Base-by-base conservation (phyloP, 2,888 invertebrate species). In the Idaea biselata region DNA sequence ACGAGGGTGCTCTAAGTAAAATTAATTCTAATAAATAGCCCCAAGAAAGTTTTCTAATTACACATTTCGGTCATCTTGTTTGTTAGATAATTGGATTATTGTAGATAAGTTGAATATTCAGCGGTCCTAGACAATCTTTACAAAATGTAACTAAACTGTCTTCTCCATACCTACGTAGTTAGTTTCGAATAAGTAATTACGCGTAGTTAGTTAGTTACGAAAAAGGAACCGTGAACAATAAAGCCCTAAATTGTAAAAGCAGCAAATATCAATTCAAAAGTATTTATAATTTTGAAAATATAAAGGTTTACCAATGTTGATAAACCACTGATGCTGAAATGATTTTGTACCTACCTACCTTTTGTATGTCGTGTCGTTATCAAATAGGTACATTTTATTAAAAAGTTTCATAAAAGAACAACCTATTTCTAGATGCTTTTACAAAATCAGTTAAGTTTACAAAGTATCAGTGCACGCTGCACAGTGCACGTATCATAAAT, bases 21-120 rank as follows among this genome's bases (percentile, higher is more conserved):
- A 69, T 69, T 67, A 67, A 71, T 67, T 66, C 17, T 64, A 68
- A 65, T 67, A 68, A 69, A 70, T 67, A 68, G 63, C 60, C 61
- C 16, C 60, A 54, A 60, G 65, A 58, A 69, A 71, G 62, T 71
- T 69, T 64, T 62, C 57, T 62, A 58, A 16, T 55, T 32, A 55
- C 59, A 55, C 32, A 59, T 61, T 61, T 58, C 25, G 56, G 55
- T 59, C 16, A 55, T 17, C 55, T 55, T 55, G 55, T 55, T 44
- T 44, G 44, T 7, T 44, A 44, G 44, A 44, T 44, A 44, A 44
- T 14, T 44, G 2, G 11, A 7, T 44, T 11, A 14, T 8, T 44
- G n/a, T n/a, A n/a, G n/a, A n/a, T 25, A 25, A 25, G n/a, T n/a
- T n/a, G n/a, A 25, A 25, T 25, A 25, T 25, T 25, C 5, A 25